These are phyloP conservation scores for Ciconia stormi DNA, from an alignment of 2,113 vertebrate species.

Conservation along the genomic window DNA sequence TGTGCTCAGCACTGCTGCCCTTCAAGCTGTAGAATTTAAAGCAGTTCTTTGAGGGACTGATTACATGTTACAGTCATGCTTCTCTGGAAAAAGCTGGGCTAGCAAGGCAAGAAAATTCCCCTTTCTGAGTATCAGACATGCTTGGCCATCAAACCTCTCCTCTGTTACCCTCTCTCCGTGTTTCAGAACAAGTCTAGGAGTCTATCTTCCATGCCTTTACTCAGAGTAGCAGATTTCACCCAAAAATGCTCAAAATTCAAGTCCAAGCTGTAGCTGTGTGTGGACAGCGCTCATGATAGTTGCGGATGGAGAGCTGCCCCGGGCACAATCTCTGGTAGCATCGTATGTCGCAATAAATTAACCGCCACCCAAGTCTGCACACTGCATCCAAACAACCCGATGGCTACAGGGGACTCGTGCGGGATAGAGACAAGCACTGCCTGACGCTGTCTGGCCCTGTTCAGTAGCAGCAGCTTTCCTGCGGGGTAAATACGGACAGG, in stretches of 20 bases:
- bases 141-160: not conserved
- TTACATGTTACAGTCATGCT: not conserved
- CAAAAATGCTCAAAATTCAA: not conserved
- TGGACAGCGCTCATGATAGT: rapidly evolving
- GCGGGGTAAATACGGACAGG: not conserved
- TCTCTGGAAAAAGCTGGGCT: not conserved
- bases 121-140: not conserved
- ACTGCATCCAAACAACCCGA: not conserved
- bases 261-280: not conserved
- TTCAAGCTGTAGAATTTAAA: not conserved
- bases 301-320: not conserved
- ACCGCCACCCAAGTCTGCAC: not conserved
- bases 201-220: not conserved
- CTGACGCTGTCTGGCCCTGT: rapidly evolving
- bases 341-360: rapidly evolving
- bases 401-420: rapidly evolving
- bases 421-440: not conserved
- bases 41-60: not conserved
- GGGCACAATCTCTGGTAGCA: too few relatives aligned
- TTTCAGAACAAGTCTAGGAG: not conserved
- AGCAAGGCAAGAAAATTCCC: not conserved
- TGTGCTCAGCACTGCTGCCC: not conserved
- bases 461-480: not conserved
- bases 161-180: not conserved
- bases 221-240: not conserved